phyloP scores from a whole-genome alignment of 2,797 vertebrate species.

The Chiroxiphia lanceolata region DNA sequence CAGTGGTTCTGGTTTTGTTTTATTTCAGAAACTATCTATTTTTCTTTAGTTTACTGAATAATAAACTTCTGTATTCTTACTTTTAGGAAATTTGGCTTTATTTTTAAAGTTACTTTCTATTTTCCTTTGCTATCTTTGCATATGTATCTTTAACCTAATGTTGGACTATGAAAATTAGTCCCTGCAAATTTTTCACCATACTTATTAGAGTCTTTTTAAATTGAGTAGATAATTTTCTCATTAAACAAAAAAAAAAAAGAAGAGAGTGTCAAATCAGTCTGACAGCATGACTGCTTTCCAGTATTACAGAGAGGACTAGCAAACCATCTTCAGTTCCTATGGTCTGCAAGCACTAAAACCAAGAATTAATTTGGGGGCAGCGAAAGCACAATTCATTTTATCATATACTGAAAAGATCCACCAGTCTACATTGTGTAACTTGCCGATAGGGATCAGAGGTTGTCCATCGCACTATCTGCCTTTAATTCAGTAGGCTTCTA shows the following conservation, averaged over 20 bases:
- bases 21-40: background rate
- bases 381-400: constrained; percentile 4
- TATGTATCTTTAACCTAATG: background rate
- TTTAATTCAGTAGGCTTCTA: constrained; percentile 38
- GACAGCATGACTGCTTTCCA: background rate
- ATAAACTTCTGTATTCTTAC: background rate
- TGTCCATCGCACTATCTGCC: constrained; percentile 54
- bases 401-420: constrained; percentile 18
- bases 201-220: background rate
- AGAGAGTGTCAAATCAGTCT: background rate
- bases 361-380: constrained; percentile 26
- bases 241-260: background rate
- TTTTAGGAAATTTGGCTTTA: background rate
- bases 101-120: background rate
- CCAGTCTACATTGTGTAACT: background rate
- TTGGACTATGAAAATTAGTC: constrained; percentile 3
- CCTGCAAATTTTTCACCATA: background rate
- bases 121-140: background rate
- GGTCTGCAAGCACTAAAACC: background rate
- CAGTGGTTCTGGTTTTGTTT: background rate
- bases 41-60: background rate
- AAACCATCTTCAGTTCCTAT: background rate
- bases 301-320: background rate
- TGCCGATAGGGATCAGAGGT: constrained; percentile 17
- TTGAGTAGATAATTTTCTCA: background rate